Conservation (phyloP, 2,888 invertebrate species). For the Oxytorus armatus region DNA sequence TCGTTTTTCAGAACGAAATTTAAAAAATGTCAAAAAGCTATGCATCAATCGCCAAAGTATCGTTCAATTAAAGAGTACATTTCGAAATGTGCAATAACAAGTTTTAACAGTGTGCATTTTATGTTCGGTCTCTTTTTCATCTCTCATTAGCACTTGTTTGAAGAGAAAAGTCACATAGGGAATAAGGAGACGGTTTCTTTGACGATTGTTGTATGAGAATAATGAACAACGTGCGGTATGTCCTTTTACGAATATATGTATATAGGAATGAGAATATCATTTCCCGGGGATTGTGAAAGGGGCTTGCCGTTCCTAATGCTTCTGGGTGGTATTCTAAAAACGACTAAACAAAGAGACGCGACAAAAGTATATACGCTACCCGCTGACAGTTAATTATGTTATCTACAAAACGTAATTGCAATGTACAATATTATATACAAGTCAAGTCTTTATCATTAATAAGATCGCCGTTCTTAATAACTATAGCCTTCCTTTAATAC, state of each 20-base stretch:
- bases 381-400: too few relatives aligned
- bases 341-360: background rate
- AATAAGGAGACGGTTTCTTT: slow-evolving; percentile 47
- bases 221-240: slow-evolving; percentile 45
- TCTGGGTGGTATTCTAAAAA: background rate
- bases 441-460: too few relatives aligned
- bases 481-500: too few relatives aligned
- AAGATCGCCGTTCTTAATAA: too few relatives aligned
- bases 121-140: background rate
- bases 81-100: slow-evolving; percentile 16
- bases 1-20: too few relatives aligned
- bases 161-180: slow-evolving; percentile 33
- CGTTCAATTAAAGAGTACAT: background rate
- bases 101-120: background rate
- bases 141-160: slow-evolving; percentile 3
- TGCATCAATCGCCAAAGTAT: too few relatives aligned
- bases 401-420: too few relatives aligned
- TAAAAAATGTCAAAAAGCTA: too few relatives aligned
- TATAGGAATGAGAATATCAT: slow-evolving; percentile 53
- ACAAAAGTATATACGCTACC: too few relatives aligned
- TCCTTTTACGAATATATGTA: slow-evolving; percentile 59
- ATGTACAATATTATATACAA: too few relatives aligned
- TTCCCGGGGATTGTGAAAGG: slow-evolving; percentile 50
- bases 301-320: background rate
- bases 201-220: slow-evolving; percentile 59